Conservation (phyloP, 2,797 vertebrate genomes). For the Rhodeus uyekii region DNA sequence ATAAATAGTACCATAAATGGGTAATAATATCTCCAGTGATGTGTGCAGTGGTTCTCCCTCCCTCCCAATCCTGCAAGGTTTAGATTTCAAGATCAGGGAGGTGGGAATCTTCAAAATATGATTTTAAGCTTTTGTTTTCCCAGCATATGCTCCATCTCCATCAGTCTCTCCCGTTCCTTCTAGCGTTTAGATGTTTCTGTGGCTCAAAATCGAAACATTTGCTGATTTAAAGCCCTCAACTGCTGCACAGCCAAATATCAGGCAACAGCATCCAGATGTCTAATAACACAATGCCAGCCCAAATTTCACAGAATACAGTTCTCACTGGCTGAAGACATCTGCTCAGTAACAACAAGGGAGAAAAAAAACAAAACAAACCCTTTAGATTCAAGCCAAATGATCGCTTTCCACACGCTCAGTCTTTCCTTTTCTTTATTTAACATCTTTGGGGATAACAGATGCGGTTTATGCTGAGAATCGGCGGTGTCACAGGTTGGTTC, state of each 20-base stretch:
- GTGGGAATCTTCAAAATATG: slow-evolving; percentile 16
- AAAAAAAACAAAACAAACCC: neutral
- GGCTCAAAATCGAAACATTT: neutral
- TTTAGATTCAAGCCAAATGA: slow-evolving; percentile 7
- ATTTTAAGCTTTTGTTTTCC: slow-evolving; percentile 15
- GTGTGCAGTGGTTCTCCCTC: slow-evolving; percentile 34
- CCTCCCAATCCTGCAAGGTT: slow-evolving; percentile 17
- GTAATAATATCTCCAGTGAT: slow-evolving; percentile 56
- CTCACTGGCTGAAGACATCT: slow-evolving; percentile 37
- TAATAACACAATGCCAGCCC: slow-evolving; percentile 30
- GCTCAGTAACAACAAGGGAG: neutral
- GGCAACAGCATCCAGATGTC: slow-evolving; percentile 26
- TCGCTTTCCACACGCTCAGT: slow-evolving; percentile 8
- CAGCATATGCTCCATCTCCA: neutral
- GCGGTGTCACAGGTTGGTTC: slow-evolving; percentile 5
- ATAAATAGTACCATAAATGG: slow-evolving; percentile 58
- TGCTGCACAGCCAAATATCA: slow-evolving; percentile 19
- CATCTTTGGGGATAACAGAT: slow-evolving; percentile 23
- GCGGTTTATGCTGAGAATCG: slow-evolving; percentile 7
- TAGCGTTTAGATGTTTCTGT: neutral
- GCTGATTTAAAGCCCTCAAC: slow-evolving; percentile 1
- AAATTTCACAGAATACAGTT: slow-evolving; percentile 29
- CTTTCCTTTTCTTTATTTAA: slow-evolving; percentile 35
- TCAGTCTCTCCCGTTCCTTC: neutral
- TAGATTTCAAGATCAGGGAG: slow-evolving; percentile 32